Base-by-base conservation (phyloP, 2,888 invertebrate species). In the Epinotia brunnichana region DNA sequence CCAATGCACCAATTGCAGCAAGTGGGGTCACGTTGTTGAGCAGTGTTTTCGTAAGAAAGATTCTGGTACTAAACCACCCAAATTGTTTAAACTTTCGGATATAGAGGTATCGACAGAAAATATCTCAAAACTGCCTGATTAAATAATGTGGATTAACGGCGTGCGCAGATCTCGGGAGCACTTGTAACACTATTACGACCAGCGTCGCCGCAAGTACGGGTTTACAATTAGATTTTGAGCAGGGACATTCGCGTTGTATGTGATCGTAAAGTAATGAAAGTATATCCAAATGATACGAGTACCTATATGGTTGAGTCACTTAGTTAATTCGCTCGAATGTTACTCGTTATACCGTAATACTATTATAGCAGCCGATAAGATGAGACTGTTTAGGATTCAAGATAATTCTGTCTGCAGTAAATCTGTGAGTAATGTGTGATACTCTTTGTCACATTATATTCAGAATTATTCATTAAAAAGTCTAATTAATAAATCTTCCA, bases 361-460 rank as follows among this genome's bases (percentile, higher is more conserved):
- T n/a, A n/a, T 75, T 13, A 39, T 75, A 21, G 74, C 75, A 29
- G 44, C n/a, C n/a, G n/a, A n/a, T n/a, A 75, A 75, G 56, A 62
- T 74, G 19, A 74, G 74, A 60, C 51, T 15, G 15, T 69, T 69
- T 69, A 48, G 57, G 48, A 35, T 68, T 59, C 68, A n/a, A n/a
- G n/a, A n/a, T n/a, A n/a, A n/a, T n/a, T n/a, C n/a, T n/a, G n/a
- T n/a, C n/a, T 39, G 2, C 1, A 39, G 39, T 39, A 39, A 39
- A 39, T 11, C 39, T 39, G 0, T 39, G 11, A 39, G 11, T 39
- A 39, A 59, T 4, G 7, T 11, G 59, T 68, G 59, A 59, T 59
- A 24, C 2, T 29, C 19, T 29, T 48, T 59, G 59, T 59, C 59
- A 68, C 57, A 41, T 7, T 11, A 10, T 11, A 11, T 39, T 10